These are phyloP conservation scores for Pseudotriccus pelzelni DNA, from an alignment of 2,797 vertebrate species.

Conservation along the genomic window DNA sequence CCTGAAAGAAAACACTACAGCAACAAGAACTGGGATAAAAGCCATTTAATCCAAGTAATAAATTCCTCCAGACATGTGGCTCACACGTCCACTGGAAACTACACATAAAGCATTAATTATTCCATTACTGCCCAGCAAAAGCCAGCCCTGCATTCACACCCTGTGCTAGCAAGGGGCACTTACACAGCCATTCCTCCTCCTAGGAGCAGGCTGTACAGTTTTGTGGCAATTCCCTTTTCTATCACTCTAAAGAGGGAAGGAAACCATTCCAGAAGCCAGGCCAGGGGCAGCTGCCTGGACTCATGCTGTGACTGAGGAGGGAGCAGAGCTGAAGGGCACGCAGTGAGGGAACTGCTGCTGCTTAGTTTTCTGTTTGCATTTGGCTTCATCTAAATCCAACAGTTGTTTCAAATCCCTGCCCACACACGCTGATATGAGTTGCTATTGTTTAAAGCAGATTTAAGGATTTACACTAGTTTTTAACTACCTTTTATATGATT, in stretches of 20 bases:
- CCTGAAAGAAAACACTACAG: not conserved
- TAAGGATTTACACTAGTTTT: conserved; percentile 54
- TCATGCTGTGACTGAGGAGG: not conserved
- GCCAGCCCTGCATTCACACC: not conserved
- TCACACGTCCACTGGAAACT: not conserved
- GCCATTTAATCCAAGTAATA: not conserved
- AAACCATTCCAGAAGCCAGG: not conserved
- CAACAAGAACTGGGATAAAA: not conserved
- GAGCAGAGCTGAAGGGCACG: not conserved
- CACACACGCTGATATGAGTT: conserved; percentile 30
- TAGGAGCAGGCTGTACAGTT: not conserved
- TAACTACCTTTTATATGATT: conserved; percentile 51
- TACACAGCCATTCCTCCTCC: not conserved
- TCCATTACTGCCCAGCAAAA: not conserved
- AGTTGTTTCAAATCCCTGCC: conserved; percentile 58
- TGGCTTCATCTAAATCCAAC: conserved; percentile 27
- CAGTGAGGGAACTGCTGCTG: not conserved
- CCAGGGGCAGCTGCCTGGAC: not conserved
- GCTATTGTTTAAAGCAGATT: conserved; percentile 64
- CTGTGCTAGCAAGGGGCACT: not conserved
- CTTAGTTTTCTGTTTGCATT: conserved; percentile 2
- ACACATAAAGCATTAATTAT: not conserved
- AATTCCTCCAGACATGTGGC: not conserved
- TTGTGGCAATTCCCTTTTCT: not conserved
- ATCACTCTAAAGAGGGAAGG: not conserved